Percentiles rank a stretch among this genome's conserved stretches.
Conservation (phyloP, 2,797 vertebrate species). For the Galagoides demidoff region DNA sequence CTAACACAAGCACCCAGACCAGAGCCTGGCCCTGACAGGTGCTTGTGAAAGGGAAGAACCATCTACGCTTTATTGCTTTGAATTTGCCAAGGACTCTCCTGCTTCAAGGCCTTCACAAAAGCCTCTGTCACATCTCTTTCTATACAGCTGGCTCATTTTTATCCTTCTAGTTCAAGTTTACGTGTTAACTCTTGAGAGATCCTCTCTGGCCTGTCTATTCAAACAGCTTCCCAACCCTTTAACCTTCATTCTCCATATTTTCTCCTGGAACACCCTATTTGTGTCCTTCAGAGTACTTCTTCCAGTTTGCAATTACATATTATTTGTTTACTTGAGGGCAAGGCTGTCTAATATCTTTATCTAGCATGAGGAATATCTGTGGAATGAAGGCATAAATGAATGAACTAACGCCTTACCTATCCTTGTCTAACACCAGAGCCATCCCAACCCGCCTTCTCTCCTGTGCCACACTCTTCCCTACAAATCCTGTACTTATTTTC, state of each 20-base stretch:
- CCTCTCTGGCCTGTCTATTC: not conserved
- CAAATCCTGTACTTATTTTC: not conserved
- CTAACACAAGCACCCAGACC: not conserved
- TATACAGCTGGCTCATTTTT: not conserved
- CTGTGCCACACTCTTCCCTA: not conserved
- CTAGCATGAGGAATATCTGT: not conserved
- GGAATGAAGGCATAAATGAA: not conserved
- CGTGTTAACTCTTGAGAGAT: conserved; percentile 33
- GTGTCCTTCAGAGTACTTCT: not conserved
- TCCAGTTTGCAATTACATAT: not conserved
- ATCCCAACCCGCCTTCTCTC: not conserved
- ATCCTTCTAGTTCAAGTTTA: conserved; percentile 48
- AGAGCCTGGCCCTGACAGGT: not conserved
- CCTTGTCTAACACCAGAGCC: not conserved
- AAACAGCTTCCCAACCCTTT: not conserved
- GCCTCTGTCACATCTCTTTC: not conserved
- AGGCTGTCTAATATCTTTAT: not conserved
- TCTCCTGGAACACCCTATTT: not conserved
- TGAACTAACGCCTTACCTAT: not conserved
- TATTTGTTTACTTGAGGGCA: conserved; percentile 35
- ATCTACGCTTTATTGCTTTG: conserved; percentile 6
- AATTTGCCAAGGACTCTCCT: conserved; percentile 31
- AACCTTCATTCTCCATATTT: not conserved
- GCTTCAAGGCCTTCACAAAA: conserved; percentile 31
- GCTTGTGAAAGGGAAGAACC: not conserved